Evolutionary conservation across 2,888 invertebrate species (phyloP).

Genomic region (Heteromurus nitidus): DNA sequence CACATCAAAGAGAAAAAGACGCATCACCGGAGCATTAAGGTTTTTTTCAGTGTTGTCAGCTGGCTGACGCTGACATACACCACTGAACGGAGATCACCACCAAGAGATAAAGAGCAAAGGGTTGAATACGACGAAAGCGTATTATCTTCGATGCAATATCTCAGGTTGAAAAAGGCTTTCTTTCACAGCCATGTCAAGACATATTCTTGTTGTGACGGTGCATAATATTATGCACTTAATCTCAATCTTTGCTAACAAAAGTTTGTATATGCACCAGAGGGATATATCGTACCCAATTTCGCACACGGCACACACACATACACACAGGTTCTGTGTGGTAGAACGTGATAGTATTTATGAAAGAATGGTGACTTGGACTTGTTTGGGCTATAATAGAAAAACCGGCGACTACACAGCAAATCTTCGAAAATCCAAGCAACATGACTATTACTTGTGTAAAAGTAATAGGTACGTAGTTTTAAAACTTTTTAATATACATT

Average conservation of each 20-base stretch:
- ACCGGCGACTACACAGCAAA: no score
- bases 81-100: background rate
- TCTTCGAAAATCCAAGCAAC: no score
- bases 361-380: no score
- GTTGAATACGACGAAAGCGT: conserved; percentile 15
- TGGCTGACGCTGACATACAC: conserved; percentile 24
- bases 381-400: no score
- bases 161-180: no score
- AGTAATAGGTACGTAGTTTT: no score
- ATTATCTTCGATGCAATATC: conserved; percentile 14
- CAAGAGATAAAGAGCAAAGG: background rate
- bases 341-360: conserved; percentile 37
- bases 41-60: conserved; percentile 9
- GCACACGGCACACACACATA: background rate
- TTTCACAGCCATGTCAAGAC: no score
- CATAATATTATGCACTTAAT: conserved; percentile 30
- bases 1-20: no score
- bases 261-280: no score
- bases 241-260: background rate
- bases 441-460: no score
- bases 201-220: conserved; percentile 43
- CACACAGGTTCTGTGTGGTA: background rate
- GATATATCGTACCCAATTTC: no score
- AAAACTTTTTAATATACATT: no score
- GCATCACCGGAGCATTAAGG: background rate